Conservation (phyloP, 1,140 invertebrate genomes). For the Drosophila grimshawi region DNA sequence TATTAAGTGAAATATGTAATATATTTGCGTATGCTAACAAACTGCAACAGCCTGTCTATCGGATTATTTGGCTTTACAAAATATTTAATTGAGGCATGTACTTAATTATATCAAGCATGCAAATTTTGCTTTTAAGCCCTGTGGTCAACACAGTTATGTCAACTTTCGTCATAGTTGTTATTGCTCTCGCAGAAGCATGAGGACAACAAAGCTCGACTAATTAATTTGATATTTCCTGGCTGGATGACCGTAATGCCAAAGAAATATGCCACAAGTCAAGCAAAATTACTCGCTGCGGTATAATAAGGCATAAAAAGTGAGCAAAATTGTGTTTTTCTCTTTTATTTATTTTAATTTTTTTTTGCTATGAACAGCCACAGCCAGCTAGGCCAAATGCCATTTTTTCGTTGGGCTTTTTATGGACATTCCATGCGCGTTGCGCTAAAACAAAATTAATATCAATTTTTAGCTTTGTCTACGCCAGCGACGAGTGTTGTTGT, state of each 20-base stretch:
- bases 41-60: not conserved
- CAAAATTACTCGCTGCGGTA: conserved; percentile 37
- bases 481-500: conserved; percentile 46
- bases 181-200: conserved; percentile 34
- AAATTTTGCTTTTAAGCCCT: conserved; percentile 6
- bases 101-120: not conserved
- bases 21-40: not conserved
- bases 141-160: conserved; percentile 47
- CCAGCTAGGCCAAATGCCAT: conserved; percentile 30
- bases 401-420: conserved; percentile 65
- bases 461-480: conserved; percentile 79
- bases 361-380: not conserved
- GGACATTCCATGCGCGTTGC: conserved; percentile 54
- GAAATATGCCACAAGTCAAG: conserved; percentile 44
- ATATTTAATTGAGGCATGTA: not conserved
- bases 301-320: conserved; percentile 63
- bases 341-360: conserved; percentile 16
- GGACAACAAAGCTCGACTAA: conserved; percentile 57
- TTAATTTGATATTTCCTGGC: conserved; percentile 75
- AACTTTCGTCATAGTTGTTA: conserved; percentile 23
- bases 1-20: too few species aligned
- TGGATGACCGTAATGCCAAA: conserved; percentile 44
- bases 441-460: conserved; percentile 74
- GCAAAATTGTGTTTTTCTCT: conserved; percentile 47
- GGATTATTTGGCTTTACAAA: not conserved